Evolutionary conservation across 2,797 vertebrate species (phyloP).

Genomic region (Saxicola maurus): DNA sequence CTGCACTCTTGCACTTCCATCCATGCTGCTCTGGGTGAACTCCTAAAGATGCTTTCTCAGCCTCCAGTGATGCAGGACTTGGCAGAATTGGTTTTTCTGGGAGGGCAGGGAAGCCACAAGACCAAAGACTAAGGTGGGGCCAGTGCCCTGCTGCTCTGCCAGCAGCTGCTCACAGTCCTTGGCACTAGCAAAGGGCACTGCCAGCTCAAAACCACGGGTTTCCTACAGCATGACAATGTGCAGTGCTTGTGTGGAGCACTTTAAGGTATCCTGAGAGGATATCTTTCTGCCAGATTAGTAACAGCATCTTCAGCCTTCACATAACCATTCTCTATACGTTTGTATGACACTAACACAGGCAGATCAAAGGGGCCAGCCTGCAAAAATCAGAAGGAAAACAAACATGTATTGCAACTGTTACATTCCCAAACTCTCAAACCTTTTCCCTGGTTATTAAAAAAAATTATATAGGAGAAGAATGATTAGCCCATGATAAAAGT

Average conservation of each 20-base stretch:
- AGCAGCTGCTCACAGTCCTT: conserved; percentile 33
- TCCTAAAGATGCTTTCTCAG: conserved; percentile 21
- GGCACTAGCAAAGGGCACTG: conserved; percentile 15
- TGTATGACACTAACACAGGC: conserved; percentile 77
- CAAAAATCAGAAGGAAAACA: conserved; percentile 62
- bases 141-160: conserved; percentile 14
- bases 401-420: not conserved
- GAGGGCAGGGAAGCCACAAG: not conserved
- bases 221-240: not conserved
- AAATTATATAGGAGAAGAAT: not conserved
- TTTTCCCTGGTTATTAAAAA: conserved; percentile 1
- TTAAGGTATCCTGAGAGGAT: conserved; percentile 72
- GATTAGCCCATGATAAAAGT: conserved; percentile 46
- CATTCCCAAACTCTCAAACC: not conserved
- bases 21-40: not conserved
- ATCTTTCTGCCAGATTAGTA: conserved; percentile 57
- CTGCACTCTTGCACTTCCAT: not conserved
- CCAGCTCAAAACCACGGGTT: not conserved
- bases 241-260: conserved; percentile 59
- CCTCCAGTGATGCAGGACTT: not conserved
- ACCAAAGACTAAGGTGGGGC: not conserved
- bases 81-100: not conserved
- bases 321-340: conserved; percentile 71
- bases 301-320: conserved; percentile 63
- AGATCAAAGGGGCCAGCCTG: conserved; percentile 70